Evolutionary conservation across 2,113 vertebrate species (phyloP).

Genomic region (Eleginops maclovinus): DNA sequence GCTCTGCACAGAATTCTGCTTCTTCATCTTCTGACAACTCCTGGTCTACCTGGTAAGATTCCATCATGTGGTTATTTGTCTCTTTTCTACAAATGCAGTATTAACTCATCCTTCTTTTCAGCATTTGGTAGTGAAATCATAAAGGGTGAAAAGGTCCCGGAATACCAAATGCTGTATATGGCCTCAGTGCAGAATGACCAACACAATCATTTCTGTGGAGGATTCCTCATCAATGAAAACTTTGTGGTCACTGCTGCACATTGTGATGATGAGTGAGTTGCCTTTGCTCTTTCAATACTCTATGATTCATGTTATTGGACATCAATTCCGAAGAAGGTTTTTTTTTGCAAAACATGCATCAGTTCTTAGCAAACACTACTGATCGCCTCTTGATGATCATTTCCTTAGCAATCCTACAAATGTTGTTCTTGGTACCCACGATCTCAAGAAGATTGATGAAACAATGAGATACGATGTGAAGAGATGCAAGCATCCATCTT

Average conservation of each 20-base stretch:
- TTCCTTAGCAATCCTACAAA: slow-evolving; percentile 12
- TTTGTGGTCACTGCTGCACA: slow-evolving; percentile 83
- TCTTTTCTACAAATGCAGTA: not conserved
- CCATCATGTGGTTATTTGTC: not conserved
- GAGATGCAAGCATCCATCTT: slow-evolving; percentile 41
- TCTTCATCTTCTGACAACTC: slow-evolving; percentile 9
- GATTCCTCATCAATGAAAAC: slow-evolving; percentile 71
- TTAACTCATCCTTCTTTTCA: slow-evolving; percentile 1
- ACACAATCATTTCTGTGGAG: slow-evolving; percentile 72
- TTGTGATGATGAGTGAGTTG: slow-evolving; percentile 9
- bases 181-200: slow-evolving; percentile 64
- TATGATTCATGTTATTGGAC: not conserved
- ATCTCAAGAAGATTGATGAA: slow-evolving; percentile 50
- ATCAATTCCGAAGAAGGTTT: not conserved
- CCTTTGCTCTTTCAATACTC: not conserved
- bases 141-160: slow-evolving; percentile 66
- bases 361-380: not conserved
- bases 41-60: slow-evolving; percentile 13
- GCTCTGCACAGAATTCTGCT: slow-evolving; percentile 4
- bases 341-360: not conserved
- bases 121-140: slow-evolving; percentile 73
- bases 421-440: slow-evolving; percentile 75
- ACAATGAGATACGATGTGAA: slow-evolving; percentile 41
- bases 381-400: not conserved
- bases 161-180: slow-evolving; percentile 79